A percentile compares a stretch with the other conserved stretches of the same genome.
These are phyloP conservation scores for Apodemus agrarius DNA, from an alignment of 2,797 vertebrate species.

Conservation along the genomic window DNA sequence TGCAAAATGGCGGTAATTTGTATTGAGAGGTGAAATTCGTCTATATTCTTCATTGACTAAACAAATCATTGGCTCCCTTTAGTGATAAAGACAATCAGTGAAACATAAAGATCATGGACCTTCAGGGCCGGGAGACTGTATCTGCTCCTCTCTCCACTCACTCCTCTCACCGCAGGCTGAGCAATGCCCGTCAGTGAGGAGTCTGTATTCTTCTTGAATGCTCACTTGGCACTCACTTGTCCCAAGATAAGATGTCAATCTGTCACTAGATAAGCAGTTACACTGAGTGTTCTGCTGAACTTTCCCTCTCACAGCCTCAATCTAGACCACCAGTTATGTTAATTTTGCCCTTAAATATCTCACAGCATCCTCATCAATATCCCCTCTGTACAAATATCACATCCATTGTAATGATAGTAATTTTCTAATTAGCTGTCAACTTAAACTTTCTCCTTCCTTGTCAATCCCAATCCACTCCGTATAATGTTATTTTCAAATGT, in stretches of 20 bases:
- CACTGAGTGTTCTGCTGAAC: neutral
- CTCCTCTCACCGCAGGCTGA: neutral
- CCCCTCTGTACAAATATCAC: neutral
- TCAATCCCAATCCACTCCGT: neutral
- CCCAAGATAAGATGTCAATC: neutral
- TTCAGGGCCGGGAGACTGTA: neutral
- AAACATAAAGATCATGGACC: neutral
- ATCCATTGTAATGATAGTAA: neutral
- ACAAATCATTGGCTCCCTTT: conserved; percentile 57
- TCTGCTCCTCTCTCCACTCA: neutral
- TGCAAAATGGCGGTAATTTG: conserved; percentile 72
- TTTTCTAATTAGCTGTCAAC: conserved; percentile 16
- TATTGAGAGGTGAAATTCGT: conserved; percentile 73
- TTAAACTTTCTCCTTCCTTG: neutral
- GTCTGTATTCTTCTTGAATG: conserved; percentile 59
- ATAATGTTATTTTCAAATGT: neutral
- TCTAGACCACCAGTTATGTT: neutral
- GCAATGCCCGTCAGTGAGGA: conserved; percentile 14
- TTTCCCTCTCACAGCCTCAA: neutral
- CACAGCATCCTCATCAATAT: neutral
- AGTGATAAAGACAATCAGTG: conserved; percentile 56
- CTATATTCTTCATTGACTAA: conserved; percentile 77
- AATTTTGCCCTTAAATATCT: conserved; percentile 48
- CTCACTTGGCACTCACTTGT: conserved; percentile 47
- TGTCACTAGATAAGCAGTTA: conserved; percentile 46